Evolutionary conservation across 1,140 invertebrate species (phyloP).

Genomic region (Condylostylus longicornis): DNA sequence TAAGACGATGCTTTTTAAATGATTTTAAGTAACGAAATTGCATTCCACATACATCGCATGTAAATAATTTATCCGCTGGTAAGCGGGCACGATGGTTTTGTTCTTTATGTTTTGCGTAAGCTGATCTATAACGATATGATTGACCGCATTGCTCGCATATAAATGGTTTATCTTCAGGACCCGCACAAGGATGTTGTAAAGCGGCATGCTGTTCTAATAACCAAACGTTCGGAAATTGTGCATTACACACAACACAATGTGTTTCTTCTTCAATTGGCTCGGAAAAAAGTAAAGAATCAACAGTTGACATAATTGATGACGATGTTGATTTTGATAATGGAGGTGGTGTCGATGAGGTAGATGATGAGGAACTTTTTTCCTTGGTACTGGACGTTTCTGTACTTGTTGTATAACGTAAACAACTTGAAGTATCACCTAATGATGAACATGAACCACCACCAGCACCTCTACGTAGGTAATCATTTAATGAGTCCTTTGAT

Average conservation of each 20-base stretch:
- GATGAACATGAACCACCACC: conserved; percentile 14
- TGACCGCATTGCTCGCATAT: conserved; percentile 82
- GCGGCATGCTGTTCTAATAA: conserved; percentile 64
- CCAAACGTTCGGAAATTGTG: conserved; percentile 67
- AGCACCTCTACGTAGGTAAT: background rate
- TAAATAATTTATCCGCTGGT: conserved; percentile 75
- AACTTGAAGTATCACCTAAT: conserved; percentile 23
- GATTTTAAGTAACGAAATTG: conserved; percentile 77
- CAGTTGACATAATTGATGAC: conserved; percentile 10
- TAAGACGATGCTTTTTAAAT: conserved; percentile 75
- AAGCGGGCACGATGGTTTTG: conserved; percentile 72
- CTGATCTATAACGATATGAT: conserved; percentile 73
- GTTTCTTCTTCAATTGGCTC: conserved; percentile 32
- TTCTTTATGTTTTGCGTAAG: conserved; percentile 74
- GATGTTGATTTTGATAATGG: conserved; percentile 15
- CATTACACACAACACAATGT: conserved; percentile 58
- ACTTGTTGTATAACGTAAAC: conserved; percentile 16
- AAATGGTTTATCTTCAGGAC: conserved; percentile 69
- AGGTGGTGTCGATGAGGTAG: conserved; percentile 29
- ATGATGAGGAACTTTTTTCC: conserved; percentile 32
- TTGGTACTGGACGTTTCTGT: conserved; percentile 22
- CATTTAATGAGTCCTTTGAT: conserved; percentile 5
- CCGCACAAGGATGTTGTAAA: conserved; percentile 50
- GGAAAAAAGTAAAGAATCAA: conserved; percentile 16
- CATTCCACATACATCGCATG: conserved; percentile 79